Evolutionary conservation across 2,797 vertebrate genomes (phyloP), one percentile per base, ranked within the genome.

Genomic region (Notolepis coatsorum): DNA sequence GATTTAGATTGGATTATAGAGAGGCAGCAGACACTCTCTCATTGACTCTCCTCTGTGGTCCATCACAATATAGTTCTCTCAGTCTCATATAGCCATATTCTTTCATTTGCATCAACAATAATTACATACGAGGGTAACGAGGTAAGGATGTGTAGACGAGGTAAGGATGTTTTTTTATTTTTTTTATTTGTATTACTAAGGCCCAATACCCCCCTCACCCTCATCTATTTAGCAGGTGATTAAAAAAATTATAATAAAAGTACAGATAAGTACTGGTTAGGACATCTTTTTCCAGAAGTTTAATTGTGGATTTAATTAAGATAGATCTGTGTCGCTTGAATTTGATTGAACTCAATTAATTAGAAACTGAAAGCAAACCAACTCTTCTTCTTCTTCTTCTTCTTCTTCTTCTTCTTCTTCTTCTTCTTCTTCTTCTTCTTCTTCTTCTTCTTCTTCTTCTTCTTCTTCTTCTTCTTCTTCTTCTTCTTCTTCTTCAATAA

Each of bases 301-400:
- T 71, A 80, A 79, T 79, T 70, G 71, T 60, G 49, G 58, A 30
- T 70, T 39, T 15, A 7, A 6, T 15, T 18, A 21, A 49, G 54
- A 66, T 47, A 72, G 81, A 88, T 89, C 57, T 3, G 10, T 79
- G 80, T 88, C 79, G 42, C 24, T 62, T 71, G 84, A 77, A 84
- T 78, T 72, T 57, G 35, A n/a, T 49, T 54, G 12, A 12, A 41
- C 1, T 53, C 33, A 71, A 66, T 73, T 61, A 46, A 18, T 9
- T n/a, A 35, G 35, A 6, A 63, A 70, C 72, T 67, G 62, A 75
- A 80, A 43, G 64, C 51, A 68, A 62, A 69, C 46, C 65, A 37
- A 21, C 21, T 43, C 48, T 62, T 23, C 20, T 55, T 55, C n/a
- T 37, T 7, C 59, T 64, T 79, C 84, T 82, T 85, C 80, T 62